A percentile compares a stretch with the other conserved stretches of the same genome.
These are phyloP conservation scores for Xyrichtys novacula DNA, from an alignment of 2,797 vertebrate genomes.

Conservation along the genomic window DNA sequence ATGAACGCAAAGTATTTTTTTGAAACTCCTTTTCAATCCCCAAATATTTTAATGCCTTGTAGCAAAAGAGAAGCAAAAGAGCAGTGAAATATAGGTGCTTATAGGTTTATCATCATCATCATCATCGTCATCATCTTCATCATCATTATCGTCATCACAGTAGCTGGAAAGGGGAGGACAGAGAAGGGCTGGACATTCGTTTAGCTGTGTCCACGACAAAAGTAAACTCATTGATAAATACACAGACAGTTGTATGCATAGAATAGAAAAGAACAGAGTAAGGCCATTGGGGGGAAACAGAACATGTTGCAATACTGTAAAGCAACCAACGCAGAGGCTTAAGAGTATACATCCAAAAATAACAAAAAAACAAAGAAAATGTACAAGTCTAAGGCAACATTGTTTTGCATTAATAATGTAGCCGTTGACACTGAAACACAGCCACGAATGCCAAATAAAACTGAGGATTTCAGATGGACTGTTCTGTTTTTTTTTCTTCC, in stretches of 20 bases:
- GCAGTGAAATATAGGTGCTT: slow-evolving; percentile 72
- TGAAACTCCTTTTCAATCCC: slow-evolving; percentile 55
- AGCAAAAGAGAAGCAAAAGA: slow-evolving; percentile 72
- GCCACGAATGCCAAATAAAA: slow-evolving; percentile 56
- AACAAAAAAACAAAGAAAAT: slow-evolving; percentile 57
- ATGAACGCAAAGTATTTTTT: slow-evolving; percentile 55
- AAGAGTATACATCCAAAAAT: slow-evolving; percentile 66
- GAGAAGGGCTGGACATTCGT: slow-evolving; percentile 68
- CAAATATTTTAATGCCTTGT: slow-evolving; percentile 63
- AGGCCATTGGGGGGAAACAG: slow-evolving; percentile 83
- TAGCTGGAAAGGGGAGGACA: slow-evolving; percentile 71
- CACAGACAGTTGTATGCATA: slow-evolving; percentile 84
- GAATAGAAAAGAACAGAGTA: slow-evolving; percentile 84
- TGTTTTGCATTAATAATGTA: slow-evolving; percentile 77
- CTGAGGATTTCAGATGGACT: slow-evolving; percentile 22
- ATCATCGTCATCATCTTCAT: slow-evolving; percentile 53
- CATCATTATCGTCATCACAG: slow-evolving; percentile 62
- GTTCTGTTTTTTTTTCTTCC: neutral
- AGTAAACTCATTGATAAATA: slow-evolving; percentile 73
- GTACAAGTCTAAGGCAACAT: slow-evolving; percentile 84
- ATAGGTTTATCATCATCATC: slow-evolving; percentile 58
- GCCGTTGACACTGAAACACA: slow-evolving; percentile 58
- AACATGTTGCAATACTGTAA: slow-evolving; percentile 74
- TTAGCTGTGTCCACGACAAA: slow-evolving; percentile 70
- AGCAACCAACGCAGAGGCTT: slow-evolving; percentile 75